These are phyloP conservation scores for Mergus octosetaceus DNA, from an alignment of 2,797 vertebrate species.

Conservation along the genomic window DNA sequence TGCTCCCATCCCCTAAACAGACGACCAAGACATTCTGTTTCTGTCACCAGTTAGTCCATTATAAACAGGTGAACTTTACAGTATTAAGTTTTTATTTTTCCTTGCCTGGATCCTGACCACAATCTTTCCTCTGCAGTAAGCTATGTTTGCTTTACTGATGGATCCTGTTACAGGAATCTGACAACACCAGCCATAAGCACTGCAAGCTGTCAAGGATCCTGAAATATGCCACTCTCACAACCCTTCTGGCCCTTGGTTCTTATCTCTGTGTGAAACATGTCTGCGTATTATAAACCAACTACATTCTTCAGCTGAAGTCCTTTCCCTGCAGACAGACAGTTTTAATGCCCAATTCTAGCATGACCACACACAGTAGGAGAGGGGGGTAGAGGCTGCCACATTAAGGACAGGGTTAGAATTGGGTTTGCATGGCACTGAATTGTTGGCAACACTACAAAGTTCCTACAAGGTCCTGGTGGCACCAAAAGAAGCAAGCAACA, in stretches of 20 bases:
- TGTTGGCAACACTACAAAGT: not conserved
- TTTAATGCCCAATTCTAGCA: not conserved
- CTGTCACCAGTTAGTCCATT: not conserved
- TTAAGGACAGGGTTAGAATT: not conserved
- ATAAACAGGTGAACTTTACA: not conserved
- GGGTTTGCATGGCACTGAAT: not conserved
- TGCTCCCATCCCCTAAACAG: not conserved
- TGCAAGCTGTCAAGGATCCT: not conserved
- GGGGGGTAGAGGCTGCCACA: not conserved
- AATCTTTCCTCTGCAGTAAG: not conserved
- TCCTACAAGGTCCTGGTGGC: not conserved
- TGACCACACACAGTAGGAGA: not conserved
- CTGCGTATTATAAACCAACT: not conserved
- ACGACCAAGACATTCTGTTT: not conserved
- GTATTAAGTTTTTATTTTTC: not conserved
- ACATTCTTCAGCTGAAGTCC: not conserved
- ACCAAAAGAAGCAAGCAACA: not conserved
- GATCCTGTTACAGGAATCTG: not conserved
- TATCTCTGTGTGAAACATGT: not conserved
- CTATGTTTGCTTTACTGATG: not conserved
- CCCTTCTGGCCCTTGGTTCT: not conserved
- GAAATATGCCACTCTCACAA: not conserved
- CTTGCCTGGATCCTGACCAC: not conserved
- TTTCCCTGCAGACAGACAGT: not conserved
- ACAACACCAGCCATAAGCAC: not conserved